Evolutionary conservation across 2,888 invertebrate species (phyloP), one percentile per base, ranked within the genome.

Genomic region (Drosophila mettleri): DNA sequence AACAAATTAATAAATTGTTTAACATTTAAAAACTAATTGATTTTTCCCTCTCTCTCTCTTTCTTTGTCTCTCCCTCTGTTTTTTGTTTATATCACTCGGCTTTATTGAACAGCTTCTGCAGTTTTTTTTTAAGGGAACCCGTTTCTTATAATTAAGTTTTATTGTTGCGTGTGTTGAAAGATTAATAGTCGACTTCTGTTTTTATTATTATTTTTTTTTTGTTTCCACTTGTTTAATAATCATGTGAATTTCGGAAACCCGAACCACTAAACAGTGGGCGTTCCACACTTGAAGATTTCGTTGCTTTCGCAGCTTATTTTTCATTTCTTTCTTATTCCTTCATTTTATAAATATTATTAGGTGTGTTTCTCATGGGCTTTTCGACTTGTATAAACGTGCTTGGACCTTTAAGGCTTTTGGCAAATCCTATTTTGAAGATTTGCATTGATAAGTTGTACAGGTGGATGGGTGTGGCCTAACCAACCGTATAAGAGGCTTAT

Each of bases 1-100:
- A 86, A 79, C 86, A 86, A 86, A 86, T 86, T 86, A 86, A 86
- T 86, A 86, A 88, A 86, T 86, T 86, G 80, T 86, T 86, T 86
- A 86, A 86, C 86, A 86, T 86, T 88, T 78, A 81, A 86, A 86
- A 86, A 86, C 88, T 86, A 86, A 86, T 86, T 86, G 87, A 86
- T 88, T 86, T 86, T 83, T 88, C 36, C 52, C 46, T 52, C 27
- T 61, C 52, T 54, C 65, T 64, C 43, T 57, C 9, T 36, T 12
- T 36, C 43, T 31, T 38, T 49, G 45, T 43, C 46, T 46, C 16
- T 29, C 34, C 14, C 10, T 36, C 53, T 46, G 29, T 45, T 38
- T 46, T 39, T 57, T 52, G 39, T 31, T 49, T 55, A 49, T 54
- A 49, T 53, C 59, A 64, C 59, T 53, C 59, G 46, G 64, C 62